A percentile compares a stretch with the other conserved stretches of the same genome.
Conservation (phyloP, 1,140 invertebrate species). For the Neodiprion fabricii region DNA sequence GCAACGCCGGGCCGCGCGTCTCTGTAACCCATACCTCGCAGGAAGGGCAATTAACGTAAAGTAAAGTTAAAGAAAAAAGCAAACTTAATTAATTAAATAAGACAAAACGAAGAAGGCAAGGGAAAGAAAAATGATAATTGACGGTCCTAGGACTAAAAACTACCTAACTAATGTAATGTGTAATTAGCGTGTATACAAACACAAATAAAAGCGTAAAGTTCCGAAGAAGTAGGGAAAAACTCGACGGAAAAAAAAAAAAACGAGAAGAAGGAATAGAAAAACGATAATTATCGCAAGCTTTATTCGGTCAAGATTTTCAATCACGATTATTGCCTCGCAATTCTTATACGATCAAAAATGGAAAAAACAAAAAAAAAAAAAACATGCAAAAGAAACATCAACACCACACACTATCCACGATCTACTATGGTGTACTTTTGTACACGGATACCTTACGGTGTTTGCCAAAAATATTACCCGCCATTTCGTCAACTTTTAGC, state of each 20-base stretch:
- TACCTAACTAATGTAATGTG: not conserved
- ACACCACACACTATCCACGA: no score
- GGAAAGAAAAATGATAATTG: not conserved
- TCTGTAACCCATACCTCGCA: conserved; percentile 41
- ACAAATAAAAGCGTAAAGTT: conserved; percentile 9
- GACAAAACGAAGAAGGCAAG: no score
- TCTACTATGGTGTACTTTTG: no score
- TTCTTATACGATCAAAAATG: not conserved
- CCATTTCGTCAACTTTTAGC: no score
- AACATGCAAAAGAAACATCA: conserved; percentile 29
- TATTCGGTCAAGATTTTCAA: no score
- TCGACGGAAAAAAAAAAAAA: conserved; percentile 1
- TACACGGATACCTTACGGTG: no score
- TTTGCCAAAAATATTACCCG: no score
- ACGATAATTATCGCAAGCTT: no score
- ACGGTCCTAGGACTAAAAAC: conserved; percentile 9
- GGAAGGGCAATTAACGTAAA: conserved; percentile 35
- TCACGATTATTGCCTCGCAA: no score
- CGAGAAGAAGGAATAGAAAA: not conserved
- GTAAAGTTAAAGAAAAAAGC: no score
- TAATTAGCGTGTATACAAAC: conserved; percentile 17
- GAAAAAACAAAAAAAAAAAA: conserved; percentile 14
- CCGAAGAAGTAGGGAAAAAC: conserved; percentile 19
- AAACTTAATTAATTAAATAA: no score
- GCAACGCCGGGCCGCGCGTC: conserved; percentile 5